These are phyloP conservation scores for Prosopocoilus inquinatus DNA, from an alignment of 2,888 invertebrate genomes.

Conservation along the genomic window DNA sequence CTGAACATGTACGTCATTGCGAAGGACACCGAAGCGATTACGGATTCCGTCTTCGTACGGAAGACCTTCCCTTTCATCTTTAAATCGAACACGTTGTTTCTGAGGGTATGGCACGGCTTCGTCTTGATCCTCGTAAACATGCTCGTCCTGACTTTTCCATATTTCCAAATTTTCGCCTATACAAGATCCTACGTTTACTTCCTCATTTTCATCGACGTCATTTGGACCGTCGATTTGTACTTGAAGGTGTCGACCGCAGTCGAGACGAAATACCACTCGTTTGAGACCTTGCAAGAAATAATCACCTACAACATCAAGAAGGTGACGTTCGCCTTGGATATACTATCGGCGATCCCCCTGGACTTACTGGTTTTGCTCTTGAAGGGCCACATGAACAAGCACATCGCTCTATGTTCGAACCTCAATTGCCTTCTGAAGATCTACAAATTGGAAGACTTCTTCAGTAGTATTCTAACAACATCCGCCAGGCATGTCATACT, in stretches of 20 bases:
- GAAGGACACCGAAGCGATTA: constrained; percentile 20
- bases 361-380: constrained; percentile 21
- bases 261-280: constrained; percentile 21
- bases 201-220: constrained; percentile 12
- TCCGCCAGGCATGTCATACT: constrained; percentile 1
- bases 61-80: constrained; percentile 31
- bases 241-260: constrained; percentile 30
- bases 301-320: constrained; percentile 11
- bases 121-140: constrained; percentile 14
- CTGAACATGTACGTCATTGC: constrained; percentile 23
- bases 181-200: constrained; percentile 1
- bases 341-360: constrained; percentile 25
- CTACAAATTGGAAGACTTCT: constrained; percentile 23
- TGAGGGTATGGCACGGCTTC: constrained; percentile 27
- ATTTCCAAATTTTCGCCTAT: constrained; percentile 19
- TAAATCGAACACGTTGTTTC: constrained; percentile 29
- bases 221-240: constrained; percentile 31
- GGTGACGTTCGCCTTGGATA: constrained; percentile 23
- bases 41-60: constrained; percentile 30
- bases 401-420: constrained; percentile 16
- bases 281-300: constrained; percentile 20
- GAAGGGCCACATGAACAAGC: constrained; percentile 6
- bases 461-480: background rate
- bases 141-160: constrained; percentile 25
- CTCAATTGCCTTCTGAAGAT: constrained; percentile 26